Conservation (phyloP, 2,113 vertebrate species). For the Myxocyprinus asiaticus region DNA sequence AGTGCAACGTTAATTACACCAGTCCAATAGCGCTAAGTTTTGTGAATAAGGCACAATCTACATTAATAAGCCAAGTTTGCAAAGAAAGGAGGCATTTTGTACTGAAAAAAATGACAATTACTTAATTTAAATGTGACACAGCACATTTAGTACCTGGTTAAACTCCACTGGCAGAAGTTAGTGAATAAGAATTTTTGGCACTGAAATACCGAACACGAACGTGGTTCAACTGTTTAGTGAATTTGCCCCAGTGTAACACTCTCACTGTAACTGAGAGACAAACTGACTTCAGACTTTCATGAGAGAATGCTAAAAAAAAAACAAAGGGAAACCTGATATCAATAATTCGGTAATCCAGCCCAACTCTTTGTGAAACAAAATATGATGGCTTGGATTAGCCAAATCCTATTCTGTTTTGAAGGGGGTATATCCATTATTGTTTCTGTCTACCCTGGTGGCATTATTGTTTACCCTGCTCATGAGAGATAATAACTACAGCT, state of each 20-base stretch:
- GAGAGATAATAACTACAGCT: slow-evolving; percentile 27
- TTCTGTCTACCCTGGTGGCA: not conserved
- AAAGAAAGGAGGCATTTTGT: too few species aligned
- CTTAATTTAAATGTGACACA: too few species aligned
- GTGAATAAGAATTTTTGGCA: too few species aligned
- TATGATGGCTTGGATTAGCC: slow-evolving; percentile 32
- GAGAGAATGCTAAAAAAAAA: not conserved
- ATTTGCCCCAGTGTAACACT: not conserved
- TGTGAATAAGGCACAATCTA: too few species aligned
- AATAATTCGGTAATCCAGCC: slow-evolving; percentile 48
- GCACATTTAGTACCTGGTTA: too few species aligned
- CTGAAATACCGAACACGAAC: not conserved
- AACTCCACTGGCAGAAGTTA: too few species aligned
- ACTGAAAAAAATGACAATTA: too few species aligned
- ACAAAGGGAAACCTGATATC: slow-evolving; percentile 17
- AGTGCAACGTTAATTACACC: too few species aligned
- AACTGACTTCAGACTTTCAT: not conserved
- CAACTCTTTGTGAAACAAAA: slow-evolving; percentile 29
- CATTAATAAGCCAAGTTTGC: too few species aligned
- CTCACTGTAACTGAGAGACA: not conserved
- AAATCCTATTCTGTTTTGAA: slow-evolving; percentile 11
- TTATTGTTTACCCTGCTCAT: slow-evolving; percentile 18
- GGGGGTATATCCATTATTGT: slow-evolving; percentile 12
- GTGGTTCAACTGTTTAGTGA: not conserved
- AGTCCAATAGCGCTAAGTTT: too few species aligned